Base-by-base conservation (phyloP, 2,797 vertebrate species). In the Diceros bicornis region DNA sequence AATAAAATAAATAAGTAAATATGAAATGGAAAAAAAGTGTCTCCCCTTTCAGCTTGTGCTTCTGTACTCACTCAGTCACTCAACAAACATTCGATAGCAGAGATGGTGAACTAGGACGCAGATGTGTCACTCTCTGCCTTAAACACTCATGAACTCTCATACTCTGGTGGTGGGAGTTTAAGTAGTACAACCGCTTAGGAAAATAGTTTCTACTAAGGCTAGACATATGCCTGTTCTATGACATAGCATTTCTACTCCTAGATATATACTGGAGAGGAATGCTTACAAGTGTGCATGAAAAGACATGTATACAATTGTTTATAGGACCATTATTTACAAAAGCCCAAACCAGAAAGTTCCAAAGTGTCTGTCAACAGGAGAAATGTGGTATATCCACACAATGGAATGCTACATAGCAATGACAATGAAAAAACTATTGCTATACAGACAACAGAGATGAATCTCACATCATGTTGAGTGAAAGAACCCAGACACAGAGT, bases 301-400 rank as follows among this genome's bases (percentile, higher is more conserved):
- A 52, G 50, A 52, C 50, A 27, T 6, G 10, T 52, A 66, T 9
- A 66, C 66, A 52, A 52, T 16, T 52, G 13, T 16, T 52, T 52
- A 52, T 50, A 88, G 25, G 32, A n/a, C 32, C 27, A 34, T 52
- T 44, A 27, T 83, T 88, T 69, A 82, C n/a, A 25, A 34, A 83
- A 69, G 12, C 61, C 37, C 77, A 41, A 52, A 68, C 17, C 11
- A 27, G 68, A 61, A 92, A 18, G 25, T 82, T 77, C 27, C 20
- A 17, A 92, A 89, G 75, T 78, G 10, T 79, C 74, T 85, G 27
- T 92, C 44, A 95, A 64, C 57, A 79, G 62, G 47, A 93, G 27
- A 62, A 37, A 50, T 21, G 37, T 62, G 55, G 41, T 81, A 27
- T 55, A n/a, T 27, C 62, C 62, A 50, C 13, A 20, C 59, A 68